Evolutionary conservation across 1,140 invertebrate species (phyloP), one percentile per base, ranked within the genome.

Genomic region (Ostrea denselamellosa): DNA sequence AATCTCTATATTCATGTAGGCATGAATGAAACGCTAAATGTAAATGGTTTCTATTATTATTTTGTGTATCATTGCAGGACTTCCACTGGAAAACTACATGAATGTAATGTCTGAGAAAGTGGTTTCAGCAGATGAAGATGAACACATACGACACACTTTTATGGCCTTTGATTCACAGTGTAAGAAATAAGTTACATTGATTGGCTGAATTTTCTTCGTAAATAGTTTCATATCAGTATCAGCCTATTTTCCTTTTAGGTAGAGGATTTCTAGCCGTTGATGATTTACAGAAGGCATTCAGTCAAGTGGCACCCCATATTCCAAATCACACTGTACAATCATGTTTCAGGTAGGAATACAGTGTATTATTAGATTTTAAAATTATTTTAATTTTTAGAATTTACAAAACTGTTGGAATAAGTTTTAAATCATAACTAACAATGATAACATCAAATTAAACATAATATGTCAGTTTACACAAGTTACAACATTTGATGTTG

Each of bases 101-200:
- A 87, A 87, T 22, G 90, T 90, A 51, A 93, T 95, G 91, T 88
- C 86, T 58, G 90, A 90, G 56, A 94, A 94, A 85, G 85, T 94
- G 84, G 83, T 83, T 7, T 90, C 81, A 83, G 85, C 85, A 54
- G 93, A 94, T 92, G 89, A 92, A 86, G 93, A 94, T 91, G 93
- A 94, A 56, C 89, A 93, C 58, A 94, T 94, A 10, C 90, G 94
- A 86, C 92, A 93, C 71, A 92, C 92, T 9, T 95, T 95, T 87
- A 90, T 94, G 90, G 92, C 93, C 8, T 93, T 94, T 90, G 94
- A 95, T 88, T 89, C 86, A 44, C 92, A 93, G n/a, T 94, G 94
- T 94, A 93, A 91, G 93, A 90, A 22, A 44, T 44, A 44, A 44
- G 34, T 1, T 44, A 44, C 34, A 44, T 44, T 44, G 34, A 44